Evolutionary conservation across 2,113 vertebrate species (phyloP).

Genomic region (Cyphomyrus plagiostoma): DNA sequence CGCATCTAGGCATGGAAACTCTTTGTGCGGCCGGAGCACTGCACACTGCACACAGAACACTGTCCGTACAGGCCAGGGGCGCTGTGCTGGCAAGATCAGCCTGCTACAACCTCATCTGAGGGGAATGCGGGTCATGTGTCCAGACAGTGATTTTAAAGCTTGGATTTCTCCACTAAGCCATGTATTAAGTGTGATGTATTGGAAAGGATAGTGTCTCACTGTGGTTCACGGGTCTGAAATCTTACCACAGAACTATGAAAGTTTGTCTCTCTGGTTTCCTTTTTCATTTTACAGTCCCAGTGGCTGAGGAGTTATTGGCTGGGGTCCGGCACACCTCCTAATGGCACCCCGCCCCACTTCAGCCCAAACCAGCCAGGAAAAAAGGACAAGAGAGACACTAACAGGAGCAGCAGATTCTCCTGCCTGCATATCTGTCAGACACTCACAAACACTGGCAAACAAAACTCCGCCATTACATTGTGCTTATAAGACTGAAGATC

Average conservation of each 20-base stretch:
- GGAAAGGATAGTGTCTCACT: constrained; percentile 6
- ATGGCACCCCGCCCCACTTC: constrained; percentile 3
- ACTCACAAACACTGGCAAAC: background rate
- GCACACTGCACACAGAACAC: background rate
- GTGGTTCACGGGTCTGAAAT: background rate
- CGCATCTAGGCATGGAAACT: background rate
- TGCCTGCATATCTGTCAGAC: background rate
- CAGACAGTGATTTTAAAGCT: constrained; percentile 13
- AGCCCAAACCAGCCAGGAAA: background rate
- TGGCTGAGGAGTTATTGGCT: constrained; percentile 15
- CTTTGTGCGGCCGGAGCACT: background rate
- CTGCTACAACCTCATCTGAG: background rate
- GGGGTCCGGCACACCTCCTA: constrained; percentile 16
- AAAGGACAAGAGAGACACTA: background rate
- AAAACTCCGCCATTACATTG: background rate
- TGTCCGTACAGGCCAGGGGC: background rate
- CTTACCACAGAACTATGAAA: background rate
- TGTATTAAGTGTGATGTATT: constrained; percentile 13
- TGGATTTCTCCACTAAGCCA: constrained; percentile 19
- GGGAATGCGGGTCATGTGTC: background rate
- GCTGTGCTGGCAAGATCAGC: background rate
- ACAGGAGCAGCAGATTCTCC: background rate
- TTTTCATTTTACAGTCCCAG: constrained; percentile 21
- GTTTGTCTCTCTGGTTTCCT: background rate
- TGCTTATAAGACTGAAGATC: background rate